These are phyloP conservation scores for Acipenser transmontanus DNA, from an alignment of 2,797 vertebrate genomes.

Conservation along the genomic window DNA sequence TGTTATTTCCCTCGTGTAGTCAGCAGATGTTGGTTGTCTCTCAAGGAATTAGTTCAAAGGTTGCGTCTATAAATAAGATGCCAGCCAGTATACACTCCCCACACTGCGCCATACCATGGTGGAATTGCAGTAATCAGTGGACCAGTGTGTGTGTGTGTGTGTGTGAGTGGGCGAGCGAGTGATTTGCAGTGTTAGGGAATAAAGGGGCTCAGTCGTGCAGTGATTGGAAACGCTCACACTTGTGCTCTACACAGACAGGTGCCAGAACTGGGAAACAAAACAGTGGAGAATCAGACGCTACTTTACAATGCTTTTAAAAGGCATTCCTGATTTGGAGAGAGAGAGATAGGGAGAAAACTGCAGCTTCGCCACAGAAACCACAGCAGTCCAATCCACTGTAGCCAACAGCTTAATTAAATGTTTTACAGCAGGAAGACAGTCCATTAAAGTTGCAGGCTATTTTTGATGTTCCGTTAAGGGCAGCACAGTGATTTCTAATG, in stretches of 20 bases:
- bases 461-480: no score
- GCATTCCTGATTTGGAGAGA: slow-evolving; percentile 3
- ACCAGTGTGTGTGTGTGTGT: slow-evolving; percentile 21
- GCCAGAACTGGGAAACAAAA: not conserved
- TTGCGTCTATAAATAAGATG: slow-evolving; percentile 3
- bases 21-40: no score
- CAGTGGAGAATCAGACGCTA: not conserved
- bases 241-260: slow-evolving; percentile 19
- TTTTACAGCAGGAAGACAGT: no score
- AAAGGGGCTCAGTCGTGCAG: not conserved
- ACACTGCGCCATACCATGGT: slow-evolving; percentile 39
- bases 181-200: slow-evolving; percentile 7
- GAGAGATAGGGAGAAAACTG: not conserved
- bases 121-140: slow-evolving; percentile 32
- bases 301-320: not conserved
- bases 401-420: no score
- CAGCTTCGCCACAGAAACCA: no score
- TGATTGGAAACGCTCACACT: not conserved
- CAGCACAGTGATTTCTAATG: no score
- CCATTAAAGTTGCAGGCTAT: no score
- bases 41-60: no score
- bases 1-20: no score
- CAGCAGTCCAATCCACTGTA: no score
- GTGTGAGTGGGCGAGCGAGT: not conserved
- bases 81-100: slow-evolving; percentile 23